Evolutionary conservation across 2,113 vertebrate genomes (phyloP).

Genomic region (Protomyctophum bolini): DNA sequence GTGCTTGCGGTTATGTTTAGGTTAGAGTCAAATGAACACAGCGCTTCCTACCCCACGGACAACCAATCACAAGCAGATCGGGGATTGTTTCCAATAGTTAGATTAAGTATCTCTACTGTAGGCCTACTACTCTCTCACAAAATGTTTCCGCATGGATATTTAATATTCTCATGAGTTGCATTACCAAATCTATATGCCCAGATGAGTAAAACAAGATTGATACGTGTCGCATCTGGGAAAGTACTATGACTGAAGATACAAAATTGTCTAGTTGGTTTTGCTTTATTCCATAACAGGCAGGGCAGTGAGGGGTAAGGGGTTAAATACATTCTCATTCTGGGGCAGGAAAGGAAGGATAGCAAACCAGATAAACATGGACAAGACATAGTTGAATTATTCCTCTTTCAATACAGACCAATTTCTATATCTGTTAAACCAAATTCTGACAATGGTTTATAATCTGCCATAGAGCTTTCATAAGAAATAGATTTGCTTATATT

Average conservation of each 20-base stretch:
- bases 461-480: conserved; percentile 61
- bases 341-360: conserved; percentile 68
- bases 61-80: no score
- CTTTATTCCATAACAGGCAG: conserved; percentile 80
- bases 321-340: conserved; percentile 80
- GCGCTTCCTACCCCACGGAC: no score
- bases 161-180: no score
- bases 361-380: conserved; percentile 79
- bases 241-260: conserved; percentile 14
- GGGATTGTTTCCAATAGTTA: no score
- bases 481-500: conserved; percentile 51
- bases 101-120: no score
- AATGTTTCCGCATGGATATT: no score
- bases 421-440: conserved; percentile 54
- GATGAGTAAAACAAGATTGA: no score
- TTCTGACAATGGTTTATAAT: conserved; percentile 60
- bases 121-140: no score
- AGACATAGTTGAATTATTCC: conserved; percentile 73
- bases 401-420: conserved; percentile 71
- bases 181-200: no score
- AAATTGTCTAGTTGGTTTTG: conserved; percentile 58
- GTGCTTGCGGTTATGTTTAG: no score
- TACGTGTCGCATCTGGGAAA: no score
- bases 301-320: conserved; percentile 59
- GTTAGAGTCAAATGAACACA: no score